Evolutionary conservation across 2,113 vertebrate species (phyloP), one percentile per base, ranked within the genome.

Genomic region (Ceratotherium simum): DNA sequence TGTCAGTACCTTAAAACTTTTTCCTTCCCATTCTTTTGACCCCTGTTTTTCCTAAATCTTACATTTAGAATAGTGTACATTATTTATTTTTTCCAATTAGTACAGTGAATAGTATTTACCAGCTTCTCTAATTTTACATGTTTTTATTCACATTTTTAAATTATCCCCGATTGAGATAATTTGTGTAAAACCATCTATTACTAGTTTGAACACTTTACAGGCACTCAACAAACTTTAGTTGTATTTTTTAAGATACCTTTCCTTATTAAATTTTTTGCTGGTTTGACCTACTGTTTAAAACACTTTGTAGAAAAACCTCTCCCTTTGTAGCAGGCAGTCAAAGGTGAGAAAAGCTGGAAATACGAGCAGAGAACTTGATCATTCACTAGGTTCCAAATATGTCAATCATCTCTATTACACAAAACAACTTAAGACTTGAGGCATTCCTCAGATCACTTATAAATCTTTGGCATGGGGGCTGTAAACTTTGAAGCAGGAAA

Each of bases 401-500:
- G 48, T 78, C 13, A 13, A 27, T 82, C 56, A 79, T 95, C 5
- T 12, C 4, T 79, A 8, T 48, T 91, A 70, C 60, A 25, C 12
- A 92, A n/a, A 91, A 76, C 16, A 82, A 23, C 7, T 76, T 75
- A 84, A 29, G 29, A 65, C 51, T 76, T 78, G 6, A 56, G 60
- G 27, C 62, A 56, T 94, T 81, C 56, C 79, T 86, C 13, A 62
- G 60, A 67, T 91, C 67, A 60, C 54, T 27, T 60, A 39, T n/a
- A 73, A 85, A 91, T 72, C 39, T 23, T 82, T 81, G 29, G 84
- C 73, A n/a, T 1, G 11, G 62, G 17, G 21, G 67, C 21, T 86
- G 65, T 25, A 92, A 33, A 92, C 73, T 95, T 80, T 56, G 70
- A 92, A 92, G 56, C 21, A 64, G 70, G 46, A 79, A 95, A 84